Percentiles rank a stretch among this genome's conserved stretches.
Conservation (phyloP, 2,797 vertebrate species). For the Lacerta viridis region DNA sequence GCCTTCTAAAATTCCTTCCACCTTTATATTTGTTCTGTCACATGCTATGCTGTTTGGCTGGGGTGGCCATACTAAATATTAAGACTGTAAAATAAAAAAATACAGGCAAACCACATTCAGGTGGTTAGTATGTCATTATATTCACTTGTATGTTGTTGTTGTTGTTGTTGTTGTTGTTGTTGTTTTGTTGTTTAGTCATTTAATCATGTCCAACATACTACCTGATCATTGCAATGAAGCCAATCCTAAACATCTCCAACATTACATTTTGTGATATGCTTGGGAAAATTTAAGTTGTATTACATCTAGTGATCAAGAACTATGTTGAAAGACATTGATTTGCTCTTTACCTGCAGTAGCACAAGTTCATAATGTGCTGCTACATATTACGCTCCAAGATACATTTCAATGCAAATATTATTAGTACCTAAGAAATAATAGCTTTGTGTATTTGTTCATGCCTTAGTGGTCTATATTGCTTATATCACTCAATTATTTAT, state of each 20-base stretch:
- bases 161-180: neutral
- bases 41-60: neutral
- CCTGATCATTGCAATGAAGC: neutral
- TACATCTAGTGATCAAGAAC: conserved; percentile 43
- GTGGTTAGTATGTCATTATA: neutral
- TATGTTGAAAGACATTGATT: neutral
- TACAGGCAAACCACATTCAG: neutral
- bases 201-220: neutral
- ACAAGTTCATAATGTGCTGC: too few species aligned
- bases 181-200: neutral
- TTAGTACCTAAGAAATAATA: too few species aligned
- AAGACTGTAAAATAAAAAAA: neutral
- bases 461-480: too few species aligned
- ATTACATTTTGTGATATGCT: neutral
- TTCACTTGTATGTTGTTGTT: neutral
- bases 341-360: too few species aligned
- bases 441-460: too few species aligned
- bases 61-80: neutral
- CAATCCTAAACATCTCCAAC: neutral
- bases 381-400: too few species aligned
- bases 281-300: neutral
- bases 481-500: too few species aligned
- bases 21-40: neutral
- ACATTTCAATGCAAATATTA: too few species aligned
- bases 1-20: neutral